These are phyloP conservation scores for Drosophila longiperda DNA, from an alignment of 2,888 invertebrate genomes.

Conservation along the genomic window DNA sequence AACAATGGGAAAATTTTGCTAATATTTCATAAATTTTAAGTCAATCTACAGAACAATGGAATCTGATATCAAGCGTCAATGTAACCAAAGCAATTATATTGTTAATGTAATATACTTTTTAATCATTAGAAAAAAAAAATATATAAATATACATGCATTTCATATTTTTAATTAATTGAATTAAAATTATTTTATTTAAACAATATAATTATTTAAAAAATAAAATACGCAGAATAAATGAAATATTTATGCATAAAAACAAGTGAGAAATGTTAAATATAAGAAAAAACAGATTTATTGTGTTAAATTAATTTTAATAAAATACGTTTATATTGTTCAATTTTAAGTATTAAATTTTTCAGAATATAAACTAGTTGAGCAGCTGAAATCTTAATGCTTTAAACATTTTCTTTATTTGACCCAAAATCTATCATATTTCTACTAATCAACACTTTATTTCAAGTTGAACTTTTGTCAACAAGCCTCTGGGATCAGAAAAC, in stretches of 20 bases:
- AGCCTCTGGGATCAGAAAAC: not conserved
- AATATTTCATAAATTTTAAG: not conserved
- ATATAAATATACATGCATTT: no score
- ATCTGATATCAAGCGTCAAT: not conserved
- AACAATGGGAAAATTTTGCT: constrained; percentile 1
- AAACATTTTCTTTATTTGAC: not conserved
- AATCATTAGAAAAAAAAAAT: not conserved
- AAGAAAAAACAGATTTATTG: not conserved
- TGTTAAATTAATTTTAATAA: not conserved
- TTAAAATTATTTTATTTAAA: no score
- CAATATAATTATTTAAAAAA: no score
- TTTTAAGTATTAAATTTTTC: not conserved
- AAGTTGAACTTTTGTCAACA: not conserved
- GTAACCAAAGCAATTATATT: not conserved
- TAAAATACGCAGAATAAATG: no score
- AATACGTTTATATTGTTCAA: not conserved
- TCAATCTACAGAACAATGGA: constrained; percentile 2
- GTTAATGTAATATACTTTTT: not conserved
- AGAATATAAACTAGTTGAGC: not conserved
- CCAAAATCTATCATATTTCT: not conserved
- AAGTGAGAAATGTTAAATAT: not conserved
- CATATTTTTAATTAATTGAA: no score
- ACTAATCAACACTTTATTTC: not conserved
- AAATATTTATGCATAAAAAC: no score
- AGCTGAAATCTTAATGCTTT: not conserved